A percentile compares a stretch with the other conserved stretches of the same genome.
These are phyloP conservation scores for Euzophera pinguis DNA, from an alignment of 2,888 invertebrate genomes.

Conservation along the genomic window DNA sequence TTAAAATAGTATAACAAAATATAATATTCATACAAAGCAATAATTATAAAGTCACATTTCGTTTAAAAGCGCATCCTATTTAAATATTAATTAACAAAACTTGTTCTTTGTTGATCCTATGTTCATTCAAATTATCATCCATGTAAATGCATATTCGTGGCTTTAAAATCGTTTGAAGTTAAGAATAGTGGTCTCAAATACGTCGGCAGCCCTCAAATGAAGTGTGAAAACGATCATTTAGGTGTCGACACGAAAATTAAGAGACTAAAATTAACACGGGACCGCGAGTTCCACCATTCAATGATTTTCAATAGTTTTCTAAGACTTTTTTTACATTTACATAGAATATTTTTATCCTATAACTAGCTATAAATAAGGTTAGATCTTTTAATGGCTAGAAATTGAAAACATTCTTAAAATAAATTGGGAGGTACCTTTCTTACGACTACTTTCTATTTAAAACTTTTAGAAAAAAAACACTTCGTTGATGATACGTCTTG, in stretches of 20 bases:
- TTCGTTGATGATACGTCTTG: too few species aligned
- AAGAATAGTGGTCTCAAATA: slow-evolving; percentile 6
- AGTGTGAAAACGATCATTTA: background rate
- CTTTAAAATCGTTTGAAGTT: background rate
- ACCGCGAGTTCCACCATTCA: background rate
- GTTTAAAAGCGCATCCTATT: background rate
- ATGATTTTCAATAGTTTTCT: background rate
- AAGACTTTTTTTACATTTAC: too few species aligned
- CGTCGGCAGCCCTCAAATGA: background rate
- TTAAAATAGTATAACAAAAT: too few species aligned
- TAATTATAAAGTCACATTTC: background rate
- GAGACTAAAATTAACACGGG: background rate
- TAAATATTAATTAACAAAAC: background rate
- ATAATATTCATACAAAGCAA: too few species aligned
- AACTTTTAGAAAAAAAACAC: too few species aligned
- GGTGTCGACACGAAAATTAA: slow-evolving; percentile 2
- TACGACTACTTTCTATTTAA: too few species aligned
- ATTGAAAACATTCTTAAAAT: too few species aligned
- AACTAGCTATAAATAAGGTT: too few species aligned
- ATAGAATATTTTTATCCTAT: background rate
- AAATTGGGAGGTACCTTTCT: too few species aligned
- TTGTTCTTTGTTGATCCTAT: background rate
- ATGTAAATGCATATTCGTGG: background rate
- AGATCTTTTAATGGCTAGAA: too few species aligned
- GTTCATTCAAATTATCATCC: background rate